Base-by-base conservation (phyloP, 2,113 vertebrate genomes). In the Oxyura jamaicensis region DNA sequence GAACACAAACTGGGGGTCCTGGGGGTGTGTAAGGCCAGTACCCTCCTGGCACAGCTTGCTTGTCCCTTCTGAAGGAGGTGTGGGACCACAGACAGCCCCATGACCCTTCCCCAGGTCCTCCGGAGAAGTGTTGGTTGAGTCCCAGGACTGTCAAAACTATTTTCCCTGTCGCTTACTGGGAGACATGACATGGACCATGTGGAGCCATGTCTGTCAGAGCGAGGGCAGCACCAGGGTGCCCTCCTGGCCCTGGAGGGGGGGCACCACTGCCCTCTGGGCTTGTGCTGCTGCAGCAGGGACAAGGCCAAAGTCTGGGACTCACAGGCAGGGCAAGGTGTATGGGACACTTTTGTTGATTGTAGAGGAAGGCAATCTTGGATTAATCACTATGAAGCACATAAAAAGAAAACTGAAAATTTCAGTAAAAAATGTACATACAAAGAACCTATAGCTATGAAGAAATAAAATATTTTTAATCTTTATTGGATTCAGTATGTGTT, bases 1-100 rank as follows among this genome's bases (percentile, higher is more conserved):
- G 66, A 86, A 48, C 13, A 9, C 0, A 6, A 42, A 59, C 21
- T 29, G 0, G 1, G 22, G 2, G 0, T 41, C 52, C 29, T 56
- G 60, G 42, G 16, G 60, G 8, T 6, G 10, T 20, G 35, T 11
- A 53, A 29, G 71, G 29, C 26, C 33, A 1, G 1, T 65, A 5
- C 17, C 11, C 23, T 21, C 33, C 26, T 50, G 36, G 16, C 41
- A 82, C 0, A 0, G 29, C 16, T 83, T 28, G 14, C 19, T 25
- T 39, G 55, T 16, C 25, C 63, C 1, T 2, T 2, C 4, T 42
- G 42, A 74, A 67, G 26, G 62, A 29, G 28, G 10, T 63, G 20
- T 1, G 9, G 66, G 41, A 44, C 35, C 67, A 35, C 0, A 55
- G 79, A 25, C 2, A 5, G 19, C 6, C 33, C 28, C 0, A 0